Percentiles rank a stretch among this genome's conserved stretches.
Conservation (phyloP, 2,797 vertebrate species). For the Cryptoblepharus egeriae region DNA sequence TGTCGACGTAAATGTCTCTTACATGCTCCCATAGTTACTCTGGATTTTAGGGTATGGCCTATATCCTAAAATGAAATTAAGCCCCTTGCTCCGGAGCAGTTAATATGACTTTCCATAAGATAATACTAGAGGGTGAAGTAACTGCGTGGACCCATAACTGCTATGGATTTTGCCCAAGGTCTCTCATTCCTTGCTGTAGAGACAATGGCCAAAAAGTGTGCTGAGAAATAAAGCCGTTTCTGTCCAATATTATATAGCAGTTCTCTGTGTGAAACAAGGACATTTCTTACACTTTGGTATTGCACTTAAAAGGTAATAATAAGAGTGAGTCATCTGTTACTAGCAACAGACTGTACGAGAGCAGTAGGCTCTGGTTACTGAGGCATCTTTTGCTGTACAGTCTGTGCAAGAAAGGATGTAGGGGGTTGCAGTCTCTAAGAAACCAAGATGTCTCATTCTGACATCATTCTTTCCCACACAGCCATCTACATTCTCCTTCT, state of each 20-base stretch:
- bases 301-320: neutral
- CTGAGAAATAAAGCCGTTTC: neutral
- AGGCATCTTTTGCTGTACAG: constrained; percentile 29
- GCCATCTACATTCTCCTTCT: constrained; percentile 35
- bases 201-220: constrained; percentile 1
- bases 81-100: too few species aligned
- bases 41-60: too few species aligned
- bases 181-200: neutral
- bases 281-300: constrained; percentile 16
- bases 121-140: too few species aligned
- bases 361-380: constrained; percentile 25
- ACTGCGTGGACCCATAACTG: too few species aligned
- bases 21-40: too few species aligned
- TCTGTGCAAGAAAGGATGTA: constrained; percentile 2
- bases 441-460: constrained; percentile 37
- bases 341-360: neutral
- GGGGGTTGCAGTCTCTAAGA: constrained; percentile 34
- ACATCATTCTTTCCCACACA: constrained; percentile 41
- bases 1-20: too few species aligned
- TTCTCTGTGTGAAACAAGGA: neutral
- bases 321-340: constrained; percentile 32
- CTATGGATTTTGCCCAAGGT: too few species aligned
- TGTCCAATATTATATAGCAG: neutral
- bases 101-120: too few species aligned
- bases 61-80: too few species aligned